Percentiles rank a stretch among this genome's conserved stretches.
Evolutionary conservation across 2,888 invertebrate species (phyloP).

Genomic region (Dasysyrphus albostriatus): DNA sequence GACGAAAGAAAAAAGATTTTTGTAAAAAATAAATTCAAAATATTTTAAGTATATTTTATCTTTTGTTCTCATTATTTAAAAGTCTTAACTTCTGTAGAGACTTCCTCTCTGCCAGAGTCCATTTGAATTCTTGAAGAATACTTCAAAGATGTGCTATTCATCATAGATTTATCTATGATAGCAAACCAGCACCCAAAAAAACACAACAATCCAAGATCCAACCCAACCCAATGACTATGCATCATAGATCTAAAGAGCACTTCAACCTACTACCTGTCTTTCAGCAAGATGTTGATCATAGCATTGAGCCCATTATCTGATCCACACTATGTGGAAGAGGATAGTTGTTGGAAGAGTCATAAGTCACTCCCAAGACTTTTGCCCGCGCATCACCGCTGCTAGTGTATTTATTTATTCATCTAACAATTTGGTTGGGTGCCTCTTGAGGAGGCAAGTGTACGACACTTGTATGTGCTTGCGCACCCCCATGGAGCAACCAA

Average conservation of each 20-base stretch:
- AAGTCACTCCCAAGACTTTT: constrained; percentile 67
- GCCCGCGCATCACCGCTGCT: constrained; percentile 27
- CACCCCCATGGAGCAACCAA: constrained; percentile 60
- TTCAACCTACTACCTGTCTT: constrained; percentile 71
- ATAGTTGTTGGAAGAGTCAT: constrained; percentile 67
- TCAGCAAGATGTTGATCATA: constrained; percentile 65
- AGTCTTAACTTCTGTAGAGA: constrained; percentile 1
- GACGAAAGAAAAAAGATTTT: neutral
- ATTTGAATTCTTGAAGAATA: neutral
- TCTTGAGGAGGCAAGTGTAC: constrained; percentile 54
- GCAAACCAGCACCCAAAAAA: constrained; percentile 15
- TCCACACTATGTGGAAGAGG: constrained; percentile 47
- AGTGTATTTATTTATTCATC: constrained; percentile 59
- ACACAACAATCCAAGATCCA: constrained; percentile 5
- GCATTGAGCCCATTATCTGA: constrained; percentile 70
- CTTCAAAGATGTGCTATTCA: constrained; percentile 35
- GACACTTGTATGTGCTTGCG: constrained; percentile 46
- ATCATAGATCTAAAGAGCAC: constrained; percentile 57
- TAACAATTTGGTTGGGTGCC: constrained; percentile 62
- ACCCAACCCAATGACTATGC: constrained; percentile 67
- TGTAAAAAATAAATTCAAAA: neutral
- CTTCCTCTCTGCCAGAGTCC: neutral
- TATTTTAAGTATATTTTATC: neutral
- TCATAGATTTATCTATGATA: constrained; percentile 32
- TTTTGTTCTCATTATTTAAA: constrained; percentile 2